A percentile compares a stretch with the other conserved stretches of the same genome.
phyloP scores from a whole-genome alignment of 2,888 invertebrate species.

The Nomada fucata region DNA sequence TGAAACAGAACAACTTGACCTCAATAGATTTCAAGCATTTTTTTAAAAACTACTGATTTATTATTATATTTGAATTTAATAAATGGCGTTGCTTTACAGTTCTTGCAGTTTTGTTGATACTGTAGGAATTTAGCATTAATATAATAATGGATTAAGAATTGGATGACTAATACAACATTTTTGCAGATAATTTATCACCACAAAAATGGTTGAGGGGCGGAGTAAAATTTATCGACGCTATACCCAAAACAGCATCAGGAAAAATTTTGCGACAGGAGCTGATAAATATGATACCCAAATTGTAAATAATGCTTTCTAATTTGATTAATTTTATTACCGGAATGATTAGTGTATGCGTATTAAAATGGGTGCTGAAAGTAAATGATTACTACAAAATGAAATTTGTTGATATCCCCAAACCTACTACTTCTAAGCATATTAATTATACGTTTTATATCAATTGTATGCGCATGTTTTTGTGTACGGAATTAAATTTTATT shows the following conservation, averaged over 20 bases:
- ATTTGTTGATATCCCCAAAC: too few relatives aligned
- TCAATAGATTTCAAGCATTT: too few relatives aligned
- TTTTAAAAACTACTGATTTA: too few relatives aligned
- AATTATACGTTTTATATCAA: too few relatives aligned
- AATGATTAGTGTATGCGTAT: background rate
- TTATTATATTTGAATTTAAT: too few relatives aligned
- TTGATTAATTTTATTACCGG: too few relatives aligned
- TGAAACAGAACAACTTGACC: too few relatives aligned
- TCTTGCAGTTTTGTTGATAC: too few relatives aligned
- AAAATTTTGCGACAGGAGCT: constrained; percentile 85
- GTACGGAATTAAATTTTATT: too few relatives aligned
- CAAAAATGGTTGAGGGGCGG: constrained; percentile 84
- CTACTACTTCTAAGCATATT: too few relatives aligned
- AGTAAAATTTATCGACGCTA: constrained; percentile 84
- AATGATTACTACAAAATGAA: background rate
- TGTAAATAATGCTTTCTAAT: background rate
- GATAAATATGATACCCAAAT: background rate
- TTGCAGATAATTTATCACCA: constrained; percentile 81
- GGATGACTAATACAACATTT: background rate
- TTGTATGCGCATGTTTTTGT: too few relatives aligned
- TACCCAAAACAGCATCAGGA: constrained; percentile 85
- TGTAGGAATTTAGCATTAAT: background rate
- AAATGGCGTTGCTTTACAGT: too few relatives aligned
- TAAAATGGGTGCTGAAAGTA: background rate
- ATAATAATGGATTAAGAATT: background rate